Conservation (phyloP, 2,113 vertebrate species). For the Vulpes vulpes region DNA sequence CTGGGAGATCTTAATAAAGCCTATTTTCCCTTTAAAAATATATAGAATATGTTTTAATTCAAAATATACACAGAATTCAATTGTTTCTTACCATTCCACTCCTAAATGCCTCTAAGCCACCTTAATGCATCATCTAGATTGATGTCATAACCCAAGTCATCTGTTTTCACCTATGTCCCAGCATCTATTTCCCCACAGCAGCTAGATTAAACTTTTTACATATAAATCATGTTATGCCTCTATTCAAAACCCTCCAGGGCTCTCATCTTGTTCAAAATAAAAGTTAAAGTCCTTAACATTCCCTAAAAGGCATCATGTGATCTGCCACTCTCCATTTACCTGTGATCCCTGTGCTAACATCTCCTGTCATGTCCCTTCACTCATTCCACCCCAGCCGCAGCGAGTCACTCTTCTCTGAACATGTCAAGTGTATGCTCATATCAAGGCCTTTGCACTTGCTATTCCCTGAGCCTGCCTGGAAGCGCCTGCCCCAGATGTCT, state of each 20-base stretch:
- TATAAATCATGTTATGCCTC: background rate
- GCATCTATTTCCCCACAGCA: background rate
- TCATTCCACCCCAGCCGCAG: background rate
- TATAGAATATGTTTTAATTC: background rate
- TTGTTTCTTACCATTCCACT: background rate
- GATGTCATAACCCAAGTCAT: background rate
- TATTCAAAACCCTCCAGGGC: background rate
- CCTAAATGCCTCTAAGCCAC: background rate
- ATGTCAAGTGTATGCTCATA: background rate
- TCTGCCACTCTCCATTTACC: background rate
- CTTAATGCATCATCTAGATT: background rate
- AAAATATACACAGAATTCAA: background rate
- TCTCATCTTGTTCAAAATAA: slow-evolving; percentile 18
- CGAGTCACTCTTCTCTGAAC: background rate
- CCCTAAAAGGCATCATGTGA: background rate
- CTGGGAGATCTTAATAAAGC: background rate
- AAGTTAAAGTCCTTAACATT: background rate
- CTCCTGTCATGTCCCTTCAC: background rate
- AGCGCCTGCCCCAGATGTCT: background rate
- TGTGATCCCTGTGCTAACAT: too few species aligned
- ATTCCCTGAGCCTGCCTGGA: background rate
- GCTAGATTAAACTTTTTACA: background rate
- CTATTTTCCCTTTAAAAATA: background rate
- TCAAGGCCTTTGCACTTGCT: background rate
- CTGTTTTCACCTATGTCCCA: background rate